Percentiles rank a stretch among this genome's conserved stretches.
These are phyloP conservation scores for Perognathus longimembris DNA, from an alignment of 2,113 vertebrate genomes.

Conservation along the genomic window DNA sequence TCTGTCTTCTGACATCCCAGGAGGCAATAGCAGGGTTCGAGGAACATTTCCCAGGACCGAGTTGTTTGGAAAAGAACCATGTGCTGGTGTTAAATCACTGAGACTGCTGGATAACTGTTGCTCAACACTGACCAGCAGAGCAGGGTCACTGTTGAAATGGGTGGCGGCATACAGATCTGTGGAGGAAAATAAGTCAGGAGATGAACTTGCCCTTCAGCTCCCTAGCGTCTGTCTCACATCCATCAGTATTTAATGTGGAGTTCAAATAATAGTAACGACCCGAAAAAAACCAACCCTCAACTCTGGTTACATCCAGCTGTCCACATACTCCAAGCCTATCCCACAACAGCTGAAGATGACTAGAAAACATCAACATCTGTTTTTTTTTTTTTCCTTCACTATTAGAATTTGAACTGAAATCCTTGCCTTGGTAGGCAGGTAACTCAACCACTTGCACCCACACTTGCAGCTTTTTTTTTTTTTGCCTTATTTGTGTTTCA, in stretches of 20 bases:
- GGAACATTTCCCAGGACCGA: slow-evolving; percentile 57
- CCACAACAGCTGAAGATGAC: neutral
- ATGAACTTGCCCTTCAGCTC: slow-evolving; percentile 45
- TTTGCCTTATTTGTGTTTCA: too few relatives aligned
- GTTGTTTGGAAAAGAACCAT: slow-evolving; percentile 64
- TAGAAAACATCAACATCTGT: neutral
- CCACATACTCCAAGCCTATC: neutral
- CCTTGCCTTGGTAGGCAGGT: too few relatives aligned
- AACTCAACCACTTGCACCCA: too few relatives aligned
- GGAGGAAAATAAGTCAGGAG: slow-evolving; percentile 58
- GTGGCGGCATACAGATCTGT: slow-evolving; percentile 82
- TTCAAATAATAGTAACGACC: slow-evolving; percentile 33
- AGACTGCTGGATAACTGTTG: slow-evolving; percentile 65
- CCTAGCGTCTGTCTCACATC: neutral
- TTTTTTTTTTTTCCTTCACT: too few relatives aligned
- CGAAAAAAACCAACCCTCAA: neutral
- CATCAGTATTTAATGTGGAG: neutral
- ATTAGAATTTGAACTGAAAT: too few relatives aligned
- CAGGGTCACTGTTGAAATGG: slow-evolving; percentile 74
- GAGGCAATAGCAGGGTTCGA: slow-evolving; percentile 59
- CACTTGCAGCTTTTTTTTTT: too few relatives aligned
- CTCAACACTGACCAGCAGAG: slow-evolving; percentile 51
- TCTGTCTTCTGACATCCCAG: slow-evolving; percentile 73
- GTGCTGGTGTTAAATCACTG: slow-evolving; percentile 58
- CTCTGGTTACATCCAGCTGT: slow-evolving; percentile 39